Evolutionary conservation across 2,888 invertebrate species (phyloP).

Genomic region (Diarsia brunnea): DNA sequence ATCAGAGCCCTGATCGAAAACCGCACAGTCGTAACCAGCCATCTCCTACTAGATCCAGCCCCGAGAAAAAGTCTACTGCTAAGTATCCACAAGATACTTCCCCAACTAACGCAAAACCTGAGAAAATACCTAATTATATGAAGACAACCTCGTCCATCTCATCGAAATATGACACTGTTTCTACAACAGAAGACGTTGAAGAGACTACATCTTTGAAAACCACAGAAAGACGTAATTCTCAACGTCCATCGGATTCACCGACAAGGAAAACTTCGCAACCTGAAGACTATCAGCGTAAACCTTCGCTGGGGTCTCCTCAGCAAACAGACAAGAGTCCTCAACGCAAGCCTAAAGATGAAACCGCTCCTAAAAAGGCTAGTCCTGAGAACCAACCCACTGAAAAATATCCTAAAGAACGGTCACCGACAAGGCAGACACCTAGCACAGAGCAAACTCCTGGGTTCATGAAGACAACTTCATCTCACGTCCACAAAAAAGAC

Average conservation of each 20-base stretch:
- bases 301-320: conserved; percentile 24
- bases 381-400: conserved; percentile 26
- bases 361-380: conserved; percentile 17
- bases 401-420: conserved; percentile 34
- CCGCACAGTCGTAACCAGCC: not conserved
- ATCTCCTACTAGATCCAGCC: conserved; percentile 35
- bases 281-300: conserved; percentile 12
- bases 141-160: conserved; percentile 37
- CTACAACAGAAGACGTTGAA: conserved; percentile 37
- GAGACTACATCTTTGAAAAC: conserved; percentile 19
- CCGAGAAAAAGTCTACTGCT: conserved; percentile 23
- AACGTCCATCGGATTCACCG: conserved; percentile 28
- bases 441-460: conserved; percentile 40
- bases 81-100: conserved; percentile 44
- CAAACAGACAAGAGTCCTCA: conserved; percentile 29
- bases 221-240: conserved; percentile 25
- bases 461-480: conserved; percentile 54
- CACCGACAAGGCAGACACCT: conserved; percentile 42
- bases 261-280: conserved; percentile 25
- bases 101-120: conserved; percentile 35
- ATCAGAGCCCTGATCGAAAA: conserved; percentile 32
- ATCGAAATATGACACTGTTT: conserved; percentile 44
- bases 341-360: conserved; percentile 32
- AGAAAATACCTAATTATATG: conserved; percentile 45
- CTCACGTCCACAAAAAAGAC: conserved; percentile 61